Evolutionary conservation across 1,140 invertebrate species (phyloP), one percentile per base, ranked within the genome.

Genomic region (Chironomus striatipennis): DNA sequence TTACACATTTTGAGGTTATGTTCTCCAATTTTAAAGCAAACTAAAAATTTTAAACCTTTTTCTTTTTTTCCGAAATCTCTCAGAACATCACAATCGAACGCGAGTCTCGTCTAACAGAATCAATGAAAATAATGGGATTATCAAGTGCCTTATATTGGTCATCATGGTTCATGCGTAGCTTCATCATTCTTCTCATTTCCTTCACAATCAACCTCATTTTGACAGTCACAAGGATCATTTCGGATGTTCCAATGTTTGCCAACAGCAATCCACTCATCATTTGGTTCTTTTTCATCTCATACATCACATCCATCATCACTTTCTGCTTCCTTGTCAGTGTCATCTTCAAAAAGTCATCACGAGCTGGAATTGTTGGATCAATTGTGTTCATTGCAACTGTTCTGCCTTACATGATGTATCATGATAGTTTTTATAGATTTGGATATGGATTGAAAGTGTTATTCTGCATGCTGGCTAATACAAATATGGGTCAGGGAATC

Each of bases 51-150:
- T 2, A 67, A 67, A 65, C 10, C 6, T 65, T 67, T 67, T 8
- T 67, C 24, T 34, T 5, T 34, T 34, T 5, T 5, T 34, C 24
- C 24, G 5, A n/a, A n/a, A n/a, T n/a, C n/a, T 34, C 5, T 1
- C 17, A 81, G 77, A 81, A 82, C 34, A 85, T 87, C 20, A 86
- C 86, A 3, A 81, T 82, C 0, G 86, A 87, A 76, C 87, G 87
- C 76, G 86, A 87, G 76, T 80, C 84, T 74, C 86, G 87, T 76
- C 77, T 88, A 15, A 88, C 87, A 83, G 91, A 92, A 85, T 89
- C 90, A 5, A 92, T 93, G 91, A 92, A 90, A 80, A 90, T 93
- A 80, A 93, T 93, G 91, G 92, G 92, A 8, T 80, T 93, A 20
- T 86, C 87, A 17, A 89, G 87, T 75, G 93, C 89, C 89, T 78